Evolutionary conservation across 2,113 vertebrate species (phyloP).

Genomic region (Excalfactoria chinensis): DNA sequence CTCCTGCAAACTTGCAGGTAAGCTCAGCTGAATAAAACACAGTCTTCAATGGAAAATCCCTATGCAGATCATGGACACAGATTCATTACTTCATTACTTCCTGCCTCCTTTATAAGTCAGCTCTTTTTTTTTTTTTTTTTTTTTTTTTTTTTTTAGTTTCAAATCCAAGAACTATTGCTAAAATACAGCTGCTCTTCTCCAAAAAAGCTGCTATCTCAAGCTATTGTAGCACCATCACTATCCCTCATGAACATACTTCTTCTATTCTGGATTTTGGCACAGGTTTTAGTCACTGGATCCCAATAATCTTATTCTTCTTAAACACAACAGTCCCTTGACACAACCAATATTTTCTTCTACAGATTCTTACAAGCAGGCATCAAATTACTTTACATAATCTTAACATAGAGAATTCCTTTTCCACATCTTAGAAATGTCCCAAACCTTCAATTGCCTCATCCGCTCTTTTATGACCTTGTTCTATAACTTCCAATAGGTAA

Average conservation of each 20-base stretch:
- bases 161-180: background rate
- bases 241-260: background rate
- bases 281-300: background rate
- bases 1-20: background rate
- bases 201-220: background rate
- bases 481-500: background rate
- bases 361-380: background rate
- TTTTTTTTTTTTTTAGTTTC: background rate
- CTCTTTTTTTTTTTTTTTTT: background rate
- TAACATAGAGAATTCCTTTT: background rate
- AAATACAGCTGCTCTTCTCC: background rate
- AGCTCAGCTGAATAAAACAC: fast-evolving
- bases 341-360: background rate
- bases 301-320: background rate
- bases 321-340: background rate
- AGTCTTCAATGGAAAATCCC: background rate
- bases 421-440: background rate
- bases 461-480: background rate
- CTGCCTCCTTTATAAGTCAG: background rate
- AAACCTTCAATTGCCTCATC: background rate
- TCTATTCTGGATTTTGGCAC: background rate
- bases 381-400: background rate
- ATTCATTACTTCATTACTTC: background rate
- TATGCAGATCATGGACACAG: background rate
- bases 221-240: background rate